Percentiles rank a stretch among this genome's conserved stretches.
phyloP scores from a whole-genome alignment of 35 echinoderm and acorn worm species.

The Nesometra sesokonis region DNA sequence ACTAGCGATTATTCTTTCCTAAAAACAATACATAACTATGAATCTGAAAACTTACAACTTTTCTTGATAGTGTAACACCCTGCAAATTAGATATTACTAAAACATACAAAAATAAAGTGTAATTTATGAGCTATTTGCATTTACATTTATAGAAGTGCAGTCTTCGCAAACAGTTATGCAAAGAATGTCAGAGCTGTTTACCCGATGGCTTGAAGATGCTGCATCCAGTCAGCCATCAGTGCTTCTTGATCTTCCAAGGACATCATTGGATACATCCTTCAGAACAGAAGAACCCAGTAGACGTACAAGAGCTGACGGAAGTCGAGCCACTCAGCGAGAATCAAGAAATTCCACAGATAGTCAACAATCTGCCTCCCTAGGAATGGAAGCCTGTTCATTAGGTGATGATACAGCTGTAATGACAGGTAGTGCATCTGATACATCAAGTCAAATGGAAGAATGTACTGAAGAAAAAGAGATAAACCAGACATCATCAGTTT shows the following conservation, averaged over 20 bases:
- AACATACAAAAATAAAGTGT: too few relatives aligned
- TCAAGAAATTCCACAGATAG: not conserved
- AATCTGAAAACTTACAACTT: too few relatives aligned
- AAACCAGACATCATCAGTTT: not conserved
- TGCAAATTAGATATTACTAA: too few relatives aligned
- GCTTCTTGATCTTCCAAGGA: not conserved
- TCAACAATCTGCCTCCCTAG: not conserved
- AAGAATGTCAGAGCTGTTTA: slow-evolving; percentile 89
- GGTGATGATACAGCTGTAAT: not conserved
- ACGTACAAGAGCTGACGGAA: not conserved
- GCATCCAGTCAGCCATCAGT: slow-evolving; percentile 12
- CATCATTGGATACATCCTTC: not conserved
- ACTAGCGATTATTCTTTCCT: too few relatives aligned
- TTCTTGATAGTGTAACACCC: too few relatives aligned
- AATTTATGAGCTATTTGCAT: too few relatives aligned
- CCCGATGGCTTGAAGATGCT: slow-evolving; percentile 89
- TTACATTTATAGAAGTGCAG: not conserved
- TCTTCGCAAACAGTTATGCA: not conserved
- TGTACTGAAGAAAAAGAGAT: not conserved
- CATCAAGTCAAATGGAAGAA: not conserved
- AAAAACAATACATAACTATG: too few relatives aligned
- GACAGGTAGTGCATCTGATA: not conserved
- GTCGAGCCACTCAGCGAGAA: not conserved
- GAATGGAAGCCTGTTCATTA: not conserved
- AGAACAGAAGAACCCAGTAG: not conserved